These are phyloP conservation scores for Phasia obesa DNA, from an alignment of 2,888 invertebrate species.

Conservation along the genomic window DNA sequence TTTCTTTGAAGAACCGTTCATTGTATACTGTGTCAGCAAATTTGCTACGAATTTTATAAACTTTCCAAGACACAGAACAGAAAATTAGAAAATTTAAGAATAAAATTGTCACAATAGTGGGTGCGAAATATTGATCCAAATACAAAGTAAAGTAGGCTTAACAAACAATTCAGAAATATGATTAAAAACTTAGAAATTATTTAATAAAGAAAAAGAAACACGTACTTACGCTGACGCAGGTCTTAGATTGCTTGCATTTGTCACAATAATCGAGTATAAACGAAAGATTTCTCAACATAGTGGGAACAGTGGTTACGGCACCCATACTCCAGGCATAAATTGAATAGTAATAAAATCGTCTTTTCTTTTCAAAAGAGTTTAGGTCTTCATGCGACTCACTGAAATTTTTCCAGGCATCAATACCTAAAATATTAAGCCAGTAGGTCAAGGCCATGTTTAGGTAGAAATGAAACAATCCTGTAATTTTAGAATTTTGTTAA, in stretches of 20 bases:
- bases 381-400: conserved; percentile 10
- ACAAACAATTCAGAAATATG: neutral
- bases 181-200: neutral
- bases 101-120: conserved; percentile 29
- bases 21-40: neutral
- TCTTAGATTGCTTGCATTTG: conserved; percentile 12
- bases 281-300: conserved; percentile 15
- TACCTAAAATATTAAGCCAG: conserved; percentile 52
- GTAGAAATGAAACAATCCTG: conserved; percentile 34
- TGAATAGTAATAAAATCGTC: conserved; percentile 38
- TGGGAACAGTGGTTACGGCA: conserved; percentile 6
- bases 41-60: conserved; percentile 20
- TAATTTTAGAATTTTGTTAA: neutral
- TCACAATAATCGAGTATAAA: neutral
- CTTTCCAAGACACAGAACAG: conserved; percentile 30
- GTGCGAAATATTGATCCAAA: conserved; percentile 36
- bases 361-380: neutral
- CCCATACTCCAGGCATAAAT: conserved; percentile 47
- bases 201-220: neutral
- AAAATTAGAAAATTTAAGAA: conserved; percentile 29
- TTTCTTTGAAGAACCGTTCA: conserved; percentile 15
- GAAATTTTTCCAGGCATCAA: conserved; percentile 57
- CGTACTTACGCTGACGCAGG: conserved; percentile 36
- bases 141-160: conserved; percentile 22
- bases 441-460: conserved; percentile 34